Evolutionary conservation across 2,797 vertebrate species (phyloP).

Genomic region (Gobionotothen gibberifrons): DNA sequence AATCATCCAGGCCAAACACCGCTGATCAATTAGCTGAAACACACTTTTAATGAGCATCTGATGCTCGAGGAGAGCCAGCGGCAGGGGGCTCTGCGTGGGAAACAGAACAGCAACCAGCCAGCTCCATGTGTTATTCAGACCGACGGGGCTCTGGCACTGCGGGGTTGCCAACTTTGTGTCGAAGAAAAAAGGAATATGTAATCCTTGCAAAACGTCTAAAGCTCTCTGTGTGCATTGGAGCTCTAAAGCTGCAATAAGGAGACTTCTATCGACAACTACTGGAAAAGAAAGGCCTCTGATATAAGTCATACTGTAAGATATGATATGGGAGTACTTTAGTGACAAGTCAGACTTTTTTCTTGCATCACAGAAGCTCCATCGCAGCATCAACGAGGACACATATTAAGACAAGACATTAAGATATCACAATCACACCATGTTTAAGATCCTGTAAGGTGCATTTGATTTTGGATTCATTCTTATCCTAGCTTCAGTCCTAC

Average conservation of each 20-base stretch:
- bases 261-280: slow-evolving; percentile 10
- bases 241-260: slow-evolving; percentile 32
- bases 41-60: slow-evolving; percentile 58
- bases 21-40: slow-evolving; percentile 51
- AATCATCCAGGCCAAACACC: background rate
- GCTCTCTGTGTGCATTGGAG: slow-evolving; percentile 30
- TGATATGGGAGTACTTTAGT: no score
- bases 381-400: no score
- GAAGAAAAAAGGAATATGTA: slow-evolving; percentile 36
- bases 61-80: slow-evolving; percentile 40
- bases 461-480: no score
- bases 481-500: no score
- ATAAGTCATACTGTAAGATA: no score
- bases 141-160: slow-evolving; percentile 33
- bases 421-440: no score
- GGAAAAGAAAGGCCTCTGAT: no score
- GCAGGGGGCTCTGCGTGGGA: slow-evolving; percentile 36
- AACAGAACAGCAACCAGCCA: slow-evolving; percentile 42
- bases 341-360: no score
- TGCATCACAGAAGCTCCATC: no score
- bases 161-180: slow-evolving; percentile 38
- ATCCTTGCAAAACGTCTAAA: slow-evolving; percentile 34
- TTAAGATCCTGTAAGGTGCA: no score
- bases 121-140: slow-evolving; percentile 62
- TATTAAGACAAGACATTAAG: no score